Conservation (phyloP, 1,140 invertebrate genomes). For the Drosophila navojoa region DNA sequence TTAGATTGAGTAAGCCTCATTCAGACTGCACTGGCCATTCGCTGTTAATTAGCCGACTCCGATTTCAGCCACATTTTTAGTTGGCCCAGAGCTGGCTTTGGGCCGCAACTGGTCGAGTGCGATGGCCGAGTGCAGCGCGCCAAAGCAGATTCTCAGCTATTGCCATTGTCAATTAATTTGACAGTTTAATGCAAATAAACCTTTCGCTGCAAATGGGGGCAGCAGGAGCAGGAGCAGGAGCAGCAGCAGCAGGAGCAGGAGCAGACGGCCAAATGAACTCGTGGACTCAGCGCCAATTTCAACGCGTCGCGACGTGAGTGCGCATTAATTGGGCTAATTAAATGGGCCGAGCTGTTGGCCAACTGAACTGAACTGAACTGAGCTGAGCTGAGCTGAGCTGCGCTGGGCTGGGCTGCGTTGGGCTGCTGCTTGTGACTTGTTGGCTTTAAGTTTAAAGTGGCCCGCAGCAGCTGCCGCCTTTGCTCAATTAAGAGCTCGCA, state of each 20-base stretch:
- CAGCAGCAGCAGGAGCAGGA: too few species aligned
- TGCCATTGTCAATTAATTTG: slow-evolving; percentile 59
- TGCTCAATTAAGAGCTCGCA: slow-evolving; percentile 38
- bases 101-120: not conserved
- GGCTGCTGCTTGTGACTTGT: slow-evolving; percentile 28
- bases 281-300: slow-evolving; percentile 29
- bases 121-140: slow-evolving; percentile 13
- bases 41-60: slow-evolving; percentile 46
- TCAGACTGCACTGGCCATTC: slow-evolving; percentile 14
- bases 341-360: slow-evolving; percentile 34
- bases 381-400: not conserved
- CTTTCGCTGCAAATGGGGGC: slow-evolving; percentile 8
- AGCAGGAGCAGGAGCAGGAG: not conserved
- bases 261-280: slow-evolving; percentile 25
- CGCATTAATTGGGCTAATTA: slow-evolving; percentile 63
- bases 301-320: slow-evolving; percentile 48
- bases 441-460: slow-evolving; percentile 48
- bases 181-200: slow-evolving; percentile 65
- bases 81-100: slow-evolving; percentile 8
- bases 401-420: too few species aligned
- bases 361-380: not conserved
- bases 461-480: slow-evolving; percentile 13
- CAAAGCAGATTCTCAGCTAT: slow-evolving; percentile 26
- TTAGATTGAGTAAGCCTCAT: not conserved
- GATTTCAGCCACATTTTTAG: slow-evolving; percentile 4